Evolutionary conservation across 2,113 vertebrate species (phyloP).

Genomic region (Ancistrus triradiatus): DNA sequence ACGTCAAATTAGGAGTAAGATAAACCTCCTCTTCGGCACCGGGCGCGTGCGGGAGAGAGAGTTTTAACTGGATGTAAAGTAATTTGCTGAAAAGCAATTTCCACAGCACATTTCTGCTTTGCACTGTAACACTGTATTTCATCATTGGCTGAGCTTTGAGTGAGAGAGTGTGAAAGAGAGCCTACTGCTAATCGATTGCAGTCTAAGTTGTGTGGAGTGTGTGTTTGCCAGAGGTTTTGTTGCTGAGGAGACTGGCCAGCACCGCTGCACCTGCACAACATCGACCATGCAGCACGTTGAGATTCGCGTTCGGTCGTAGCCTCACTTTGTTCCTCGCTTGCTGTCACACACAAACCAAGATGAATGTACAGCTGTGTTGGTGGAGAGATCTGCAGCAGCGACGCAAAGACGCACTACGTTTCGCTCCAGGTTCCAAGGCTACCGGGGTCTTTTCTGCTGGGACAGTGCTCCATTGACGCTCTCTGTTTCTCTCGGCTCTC

Average conservation of each 20-base stretch:
- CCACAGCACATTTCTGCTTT: constrained; percentile 36
- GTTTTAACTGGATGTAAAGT: constrained; percentile 43
- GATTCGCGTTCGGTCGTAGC: neutral
- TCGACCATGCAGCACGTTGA: too few relatives aligned
- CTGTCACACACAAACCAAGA: constrained; percentile 29
- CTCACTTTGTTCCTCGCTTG: neutral
- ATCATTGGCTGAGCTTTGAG: constrained; percentile 26
- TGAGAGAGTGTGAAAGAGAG: neutral
- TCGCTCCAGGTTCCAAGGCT: constrained; percentile 20
- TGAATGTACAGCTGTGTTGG: constrained; percentile 24
- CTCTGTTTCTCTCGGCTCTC: constrained; percentile 21
- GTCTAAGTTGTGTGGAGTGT: constrained; percentile 9
- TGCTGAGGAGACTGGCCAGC: constrained; percentile 24
- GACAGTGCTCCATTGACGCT: constrained; percentile 13
- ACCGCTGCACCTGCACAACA: constrained; percentile 13
- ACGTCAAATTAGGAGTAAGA: constrained; percentile 45
- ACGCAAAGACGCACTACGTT: constrained; percentile 3
- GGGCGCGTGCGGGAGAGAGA: constrained; percentile 4
- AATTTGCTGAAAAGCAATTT: constrained; percentile 46
- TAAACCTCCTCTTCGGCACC: constrained; percentile 37
- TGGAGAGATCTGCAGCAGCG: neutral
- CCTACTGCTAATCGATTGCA: constrained; percentile 20
- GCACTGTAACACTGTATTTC: constrained; percentile 33
- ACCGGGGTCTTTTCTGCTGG: constrained; percentile 4
- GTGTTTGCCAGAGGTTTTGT: neutral